Percentiles rank a stretch among this genome's conserved stretches.
Evolutionary conservation across 2,797 vertebrate genomes (phyloP).

Genomic region (Urocyon cinereoargenteus): DNA sequence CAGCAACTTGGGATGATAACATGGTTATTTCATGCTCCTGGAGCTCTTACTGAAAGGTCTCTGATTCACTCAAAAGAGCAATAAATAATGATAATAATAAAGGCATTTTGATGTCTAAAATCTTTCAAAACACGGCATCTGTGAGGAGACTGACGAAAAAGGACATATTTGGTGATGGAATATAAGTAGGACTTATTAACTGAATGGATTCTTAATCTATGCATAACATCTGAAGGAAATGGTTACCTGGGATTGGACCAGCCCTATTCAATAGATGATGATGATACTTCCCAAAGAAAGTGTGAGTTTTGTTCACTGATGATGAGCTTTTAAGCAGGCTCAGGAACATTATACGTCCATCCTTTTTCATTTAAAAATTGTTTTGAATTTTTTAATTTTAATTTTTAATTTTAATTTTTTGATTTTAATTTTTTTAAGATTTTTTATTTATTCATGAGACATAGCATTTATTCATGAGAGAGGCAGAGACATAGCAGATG

Average conservation of each 20-base stretch:
- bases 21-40: background rate
- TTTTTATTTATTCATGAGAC: no score
- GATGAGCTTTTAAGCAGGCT: background rate
- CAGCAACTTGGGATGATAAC: background rate
- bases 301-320: background rate
- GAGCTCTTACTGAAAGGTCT: background rate
- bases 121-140: background rate
- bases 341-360: background rate
- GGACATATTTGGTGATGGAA: background rate
- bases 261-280: background rate
- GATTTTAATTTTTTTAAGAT: no score
- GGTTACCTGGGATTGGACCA: background rate
- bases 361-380: background rate
- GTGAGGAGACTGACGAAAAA: background rate
- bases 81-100: background rate
- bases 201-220: background rate
- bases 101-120: background rate
- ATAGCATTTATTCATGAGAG: no score
- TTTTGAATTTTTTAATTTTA: no score
- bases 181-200: no score
- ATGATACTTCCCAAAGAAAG: background rate
- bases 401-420: no score
- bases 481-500: no score
- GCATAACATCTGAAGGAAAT: background rate
- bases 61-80: background rate